Evolutionary conservation across 2,797 vertebrate species (phyloP).

Genomic region (Echiichthys vipera): DNA sequence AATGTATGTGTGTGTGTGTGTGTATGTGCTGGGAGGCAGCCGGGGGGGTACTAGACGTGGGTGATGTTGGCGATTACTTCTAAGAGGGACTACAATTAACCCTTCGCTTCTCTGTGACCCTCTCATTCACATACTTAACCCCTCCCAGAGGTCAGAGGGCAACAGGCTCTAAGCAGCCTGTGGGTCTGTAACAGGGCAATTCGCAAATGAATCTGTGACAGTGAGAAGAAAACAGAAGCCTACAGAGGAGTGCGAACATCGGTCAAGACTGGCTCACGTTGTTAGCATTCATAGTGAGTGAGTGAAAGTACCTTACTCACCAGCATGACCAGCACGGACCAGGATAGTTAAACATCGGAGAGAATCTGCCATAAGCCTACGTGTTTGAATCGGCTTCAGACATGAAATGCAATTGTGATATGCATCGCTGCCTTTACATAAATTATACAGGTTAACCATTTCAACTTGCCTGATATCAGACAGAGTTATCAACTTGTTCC

Average conservation of each 20-base stretch:
- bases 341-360: too few relatives aligned
- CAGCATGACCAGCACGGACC: too few relatives aligned
- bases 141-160: slow-evolving; percentile 62
- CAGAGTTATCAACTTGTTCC: too few relatives aligned
- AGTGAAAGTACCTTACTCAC: too few relatives aligned
- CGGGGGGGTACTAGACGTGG: slow-evolving; percentile 45
- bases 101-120: slow-evolving; percentile 73
- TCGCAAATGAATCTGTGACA: slow-evolving; percentile 63
- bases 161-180: slow-evolving; percentile 74
- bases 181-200: slow-evolving; percentile 62
- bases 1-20: slow-evolving; percentile 44
- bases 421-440: too few relatives aligned
- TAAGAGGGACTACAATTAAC: slow-evolving; percentile 83
- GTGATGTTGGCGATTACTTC: slow-evolving; percentile 79
- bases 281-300: neutral
- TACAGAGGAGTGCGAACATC: slow-evolving; percentile 12
- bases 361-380: too few relatives aligned
- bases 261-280: neutral
- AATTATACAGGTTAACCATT: too few relatives aligned
- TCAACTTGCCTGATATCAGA: too few relatives aligned
- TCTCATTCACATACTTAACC: slow-evolving; percentile 80
- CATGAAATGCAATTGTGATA: too few relatives aligned
- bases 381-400: too few relatives aligned
- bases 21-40: slow-evolving; percentile 14
- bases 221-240: slow-evolving; percentile 56